A percentile compares a stretch with the other conserved stretches of the same genome.
These are phyloP conservation scores for Rhineura floridana DNA, from an alignment of 2,113 vertebrate species.

Conservation along the genomic window DNA sequence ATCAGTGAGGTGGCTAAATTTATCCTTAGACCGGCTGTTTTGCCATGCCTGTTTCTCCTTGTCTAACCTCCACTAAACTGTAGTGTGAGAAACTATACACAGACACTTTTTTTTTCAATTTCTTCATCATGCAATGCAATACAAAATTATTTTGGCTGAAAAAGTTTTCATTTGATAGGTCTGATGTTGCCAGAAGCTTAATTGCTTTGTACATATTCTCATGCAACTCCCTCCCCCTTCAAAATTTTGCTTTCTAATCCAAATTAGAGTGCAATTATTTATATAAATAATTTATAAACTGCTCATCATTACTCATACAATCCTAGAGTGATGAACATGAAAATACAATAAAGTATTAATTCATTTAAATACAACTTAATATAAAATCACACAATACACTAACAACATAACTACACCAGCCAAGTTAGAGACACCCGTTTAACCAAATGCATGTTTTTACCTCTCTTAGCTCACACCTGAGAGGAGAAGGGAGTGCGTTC, in stretches of 20 bases:
- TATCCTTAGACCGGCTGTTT: background rate
- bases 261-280: background rate
- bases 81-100: background rate
- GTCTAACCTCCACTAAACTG: background rate
- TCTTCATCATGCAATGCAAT: background rate
- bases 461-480: too few relatives aligned
- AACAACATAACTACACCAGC: too few relatives aligned
- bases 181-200: background rate
- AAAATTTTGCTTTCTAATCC: background rate
- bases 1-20: background rate
- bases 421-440: too few relatives aligned
- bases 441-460: too few relatives aligned
- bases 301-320: too few relatives aligned
- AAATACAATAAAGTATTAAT: too few relatives aligned
- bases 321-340: too few relatives aligned
- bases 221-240: background rate
- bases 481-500: too few relatives aligned
- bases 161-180: too few relatives aligned
- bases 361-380: too few relatives aligned
- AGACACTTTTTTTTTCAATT: background rate
- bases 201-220: background rate
- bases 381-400: too few relatives aligned
- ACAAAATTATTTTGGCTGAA: background rate
- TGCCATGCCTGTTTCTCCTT: background rate
- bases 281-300: too few relatives aligned